Percentiles rank a stretch among this genome's conserved stretches.
These are phyloP conservation scores for Coenonympha glycerion DNA, from an alignment of 2,888 invertebrate species.

Conservation along the genomic window DNA sequence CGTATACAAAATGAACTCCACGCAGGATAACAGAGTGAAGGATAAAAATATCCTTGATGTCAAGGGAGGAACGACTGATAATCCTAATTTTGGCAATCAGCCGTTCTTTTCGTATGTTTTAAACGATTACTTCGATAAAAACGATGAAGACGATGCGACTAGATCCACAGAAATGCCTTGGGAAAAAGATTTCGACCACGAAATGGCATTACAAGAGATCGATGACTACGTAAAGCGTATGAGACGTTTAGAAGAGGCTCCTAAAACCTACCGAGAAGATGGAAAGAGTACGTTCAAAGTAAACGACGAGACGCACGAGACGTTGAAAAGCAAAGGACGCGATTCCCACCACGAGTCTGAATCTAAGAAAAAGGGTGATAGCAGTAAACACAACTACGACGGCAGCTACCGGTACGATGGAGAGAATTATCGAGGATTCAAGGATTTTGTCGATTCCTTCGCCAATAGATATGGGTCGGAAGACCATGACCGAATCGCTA, in stretches of 20 bases:
- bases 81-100: slow-evolving; percentile 48
- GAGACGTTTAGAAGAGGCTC: slow-evolving; percentile 33
- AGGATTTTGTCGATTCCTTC: slow-evolving; percentile 54
- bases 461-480: slow-evolving; percentile 55
- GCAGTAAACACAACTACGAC: slow-evolving; percentile 35
- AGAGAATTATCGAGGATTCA: slow-evolving; percentile 43
- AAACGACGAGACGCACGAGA: slow-evolving; percentile 24
- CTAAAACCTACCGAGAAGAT: slow-evolving; percentile 10
- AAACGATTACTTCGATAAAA: slow-evolving; percentile 55
- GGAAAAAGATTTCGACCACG: slow-evolving; percentile 47
- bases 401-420: slow-evolving; percentile 34
- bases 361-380: slow-evolving; percentile 36
- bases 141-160: slow-evolving; percentile 47
- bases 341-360: slow-evolving; percentile 35
- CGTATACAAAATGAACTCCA: slow-evolving; percentile 24
- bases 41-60: no score
- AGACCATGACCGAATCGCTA: slow-evolving; percentile 43
- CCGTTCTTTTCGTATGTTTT: slow-evolving; percentile 58
- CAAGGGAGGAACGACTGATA: slow-evolving; percentile 36
- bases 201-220: slow-evolving; percentile 26
- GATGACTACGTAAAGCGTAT: slow-evolving; percentile 33
- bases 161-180: slow-evolving; percentile 50
- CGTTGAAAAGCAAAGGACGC: slow-evolving; percentile 33
- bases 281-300: neutral
- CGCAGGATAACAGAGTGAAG: slow-evolving; percentile 27